These are phyloP conservation scores for Leptinotarsa juncta DNA, from an alignment of 2,888 invertebrate species.

Conservation along the genomic window DNA sequence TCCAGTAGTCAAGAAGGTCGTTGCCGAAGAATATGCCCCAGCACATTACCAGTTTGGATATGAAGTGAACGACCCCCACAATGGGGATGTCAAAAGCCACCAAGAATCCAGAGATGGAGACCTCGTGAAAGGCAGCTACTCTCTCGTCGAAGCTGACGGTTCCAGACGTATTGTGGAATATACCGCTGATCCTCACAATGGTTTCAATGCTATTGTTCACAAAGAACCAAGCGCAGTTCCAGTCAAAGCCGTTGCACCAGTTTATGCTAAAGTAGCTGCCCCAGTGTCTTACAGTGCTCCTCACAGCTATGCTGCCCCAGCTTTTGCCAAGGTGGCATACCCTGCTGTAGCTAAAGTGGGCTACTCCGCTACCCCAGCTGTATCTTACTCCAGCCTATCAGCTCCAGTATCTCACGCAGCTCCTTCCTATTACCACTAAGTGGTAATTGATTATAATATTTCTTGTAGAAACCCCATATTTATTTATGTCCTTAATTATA, in stretches of 20 bases:
- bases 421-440: conserved; percentile 21
- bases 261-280: conserved; percentile 26
- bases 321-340: conserved; percentile 46
- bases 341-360: conserved; percentile 32
- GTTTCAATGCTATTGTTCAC: conserved; percentile 68
- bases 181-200: conserved; percentile 67
- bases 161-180: conserved; percentile 67
- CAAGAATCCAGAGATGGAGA: conserved; percentile 67
- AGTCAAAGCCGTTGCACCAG: conserved; percentile 22
- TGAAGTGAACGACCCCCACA: conserved; percentile 51
- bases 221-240: conserved; percentile 60
- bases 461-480: neutral
- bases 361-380: conserved; percentile 43
- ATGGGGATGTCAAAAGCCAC: conserved; percentile 50
- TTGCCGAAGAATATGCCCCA: conserved; percentile 44
- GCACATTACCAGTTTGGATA: conserved; percentile 43
- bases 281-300: conserved; percentile 37
- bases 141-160: conserved; percentile 68
- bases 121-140: conserved; percentile 66
- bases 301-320: conserved; percentile 26
- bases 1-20: conserved; percentile 40
- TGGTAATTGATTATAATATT: neutral
- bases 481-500: neutral
- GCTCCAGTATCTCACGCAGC: conserved; percentile 28
- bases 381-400: conserved; percentile 45